Percentiles rank a stretch among this genome's conserved stretches.
Conservation (phyloP, 2,113 vertebrate genomes). For the Rhodinocichla rosea region DNA sequence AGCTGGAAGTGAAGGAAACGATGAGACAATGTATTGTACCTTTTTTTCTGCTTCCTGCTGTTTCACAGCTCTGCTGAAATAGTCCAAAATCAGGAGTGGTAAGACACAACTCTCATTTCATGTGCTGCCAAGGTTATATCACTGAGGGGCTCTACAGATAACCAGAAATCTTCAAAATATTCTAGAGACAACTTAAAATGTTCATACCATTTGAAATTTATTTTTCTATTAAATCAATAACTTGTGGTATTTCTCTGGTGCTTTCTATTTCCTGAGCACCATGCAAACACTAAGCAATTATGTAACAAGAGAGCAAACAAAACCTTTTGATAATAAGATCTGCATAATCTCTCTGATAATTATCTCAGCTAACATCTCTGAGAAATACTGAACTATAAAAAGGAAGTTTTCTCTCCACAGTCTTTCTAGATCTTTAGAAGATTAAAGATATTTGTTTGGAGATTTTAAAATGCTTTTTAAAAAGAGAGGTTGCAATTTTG, state of each 20-base stretch:
- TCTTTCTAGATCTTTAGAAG: conserved; percentile 41
- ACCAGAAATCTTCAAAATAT: background rate
- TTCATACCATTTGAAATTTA: background rate
- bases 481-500: background rate
- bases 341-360: conserved; percentile 59
- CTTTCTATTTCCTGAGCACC: background rate
- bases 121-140: background rate
- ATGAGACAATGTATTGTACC: background rate
- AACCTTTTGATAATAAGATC: conserved; percentile 50
- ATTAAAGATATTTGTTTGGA: conserved; percentile 55
- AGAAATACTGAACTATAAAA: conserved; percentile 44
- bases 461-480: background rate
- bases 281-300: conserved; percentile 2
- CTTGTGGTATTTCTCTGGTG: background rate
- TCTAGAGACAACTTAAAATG: background rate
- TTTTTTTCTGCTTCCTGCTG: background rate
- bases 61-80: background rate
- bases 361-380: conserved; percentile 43
- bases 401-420: conserved; percentile 18
- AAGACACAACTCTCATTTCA: background rate
- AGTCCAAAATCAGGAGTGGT: background rate
- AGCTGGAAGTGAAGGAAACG: background rate
- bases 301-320: conserved; percentile 27
- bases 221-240: conserved; percentile 23
- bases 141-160: background rate